phyloP scores from a whole-genome alignment of 2,888 invertebrate species.

The Lasioglossum vierecki region DNA sequence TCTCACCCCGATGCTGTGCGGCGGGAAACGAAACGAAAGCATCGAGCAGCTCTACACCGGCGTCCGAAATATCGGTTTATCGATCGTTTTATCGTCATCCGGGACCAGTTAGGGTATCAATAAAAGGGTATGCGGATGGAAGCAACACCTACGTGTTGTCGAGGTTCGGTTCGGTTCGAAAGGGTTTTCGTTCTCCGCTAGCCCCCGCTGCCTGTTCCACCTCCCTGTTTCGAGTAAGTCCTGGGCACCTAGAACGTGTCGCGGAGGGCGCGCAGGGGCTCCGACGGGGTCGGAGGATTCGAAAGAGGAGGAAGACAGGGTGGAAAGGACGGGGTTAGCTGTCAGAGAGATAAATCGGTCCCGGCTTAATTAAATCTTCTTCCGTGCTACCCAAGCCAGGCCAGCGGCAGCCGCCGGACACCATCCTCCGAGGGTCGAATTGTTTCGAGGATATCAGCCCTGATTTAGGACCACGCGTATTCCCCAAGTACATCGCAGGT shows the following conservation, averaged over 20 bases:
- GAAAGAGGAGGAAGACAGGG: constrained; percentile 68
- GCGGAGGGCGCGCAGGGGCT: constrained; percentile 65
- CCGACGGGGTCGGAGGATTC: constrained; percentile 71
- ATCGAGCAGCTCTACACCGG: not conserved
- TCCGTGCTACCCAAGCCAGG: constrained; percentile 79
- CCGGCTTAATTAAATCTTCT: constrained; percentile 84
- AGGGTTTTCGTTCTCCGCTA: constrained; percentile 57
- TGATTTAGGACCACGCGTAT: constrained; percentile 80
- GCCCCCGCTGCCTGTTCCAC: constrained; percentile 27
- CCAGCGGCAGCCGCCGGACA: constrained; percentile 76
- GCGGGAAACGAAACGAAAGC: constrained; percentile 15
- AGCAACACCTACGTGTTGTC: constrained; percentile 54
- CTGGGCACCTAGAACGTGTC: constrained; percentile 75
- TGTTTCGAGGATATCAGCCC: constrained; percentile 82
- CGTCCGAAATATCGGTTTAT: constrained; percentile 47
- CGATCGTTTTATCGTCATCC: constrained; percentile 49
- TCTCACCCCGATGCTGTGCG: constrained; percentile 4
- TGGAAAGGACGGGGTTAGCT: constrained; percentile 78
- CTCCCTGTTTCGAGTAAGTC: constrained; percentile 54
- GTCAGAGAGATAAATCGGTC: constrained; percentile 84
- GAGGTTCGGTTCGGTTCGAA: constrained; percentile 48
- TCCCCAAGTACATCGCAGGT: constrained; percentile 72
- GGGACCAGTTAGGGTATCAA: constrained; percentile 43
- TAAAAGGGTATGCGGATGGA: constrained; percentile 41
- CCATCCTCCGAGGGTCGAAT: constrained; percentile 79